Evolutionary conservation across 2,113 vertebrate genomes (phyloP), one percentile per base, ranked within the genome.

Genomic region (Corydoras maculifer): DNA sequence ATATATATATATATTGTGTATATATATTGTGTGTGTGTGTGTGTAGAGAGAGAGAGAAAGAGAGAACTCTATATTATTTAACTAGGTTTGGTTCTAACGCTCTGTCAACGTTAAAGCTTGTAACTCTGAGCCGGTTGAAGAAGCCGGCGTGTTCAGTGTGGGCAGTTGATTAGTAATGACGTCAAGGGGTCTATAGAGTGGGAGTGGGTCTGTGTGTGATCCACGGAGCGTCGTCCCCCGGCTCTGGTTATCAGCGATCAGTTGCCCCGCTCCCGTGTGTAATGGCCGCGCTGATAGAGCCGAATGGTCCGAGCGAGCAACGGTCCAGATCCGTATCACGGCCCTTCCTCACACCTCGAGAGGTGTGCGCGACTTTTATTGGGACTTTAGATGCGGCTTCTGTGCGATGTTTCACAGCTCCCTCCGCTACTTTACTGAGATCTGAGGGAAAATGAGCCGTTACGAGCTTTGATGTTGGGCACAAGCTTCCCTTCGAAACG

Each of bases 401-500:
- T 25, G 18, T 25, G 18, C 18, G 18, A 25, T 57, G 54, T n/a
- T 57, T 57, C 74, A 54, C 70, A 74, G 73, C 78, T 83, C 72
- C 78, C 73, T 75, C 65, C 48, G 25, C 43, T 72, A n/a, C 54
- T 57, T 29, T 62, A 75, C 72, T 65, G 61, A 71, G 65, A 78
- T 79, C 77, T 78, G 72, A 75, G 78, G 72, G 76, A 80, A 79
- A 79, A 81, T 83, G 67, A 73, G 29, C 63, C 70, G 51, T 73
- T 65, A 70, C 73, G 35, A 15, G 8, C 82, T 83, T 83, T 82
- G 82, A 83, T 82, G 78, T 76, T 50, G 53, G 8, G 55, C 73
- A 73, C 70, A 69, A 80, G 78, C 68, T 83, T 83, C 82, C 80
- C 80, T 64, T 79, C 74, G 72, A 76, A 73, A 68, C 67, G 61